Conservation (phyloP, 2,888 invertebrate genomes). For the Auanema freiburgensis region DNA sequence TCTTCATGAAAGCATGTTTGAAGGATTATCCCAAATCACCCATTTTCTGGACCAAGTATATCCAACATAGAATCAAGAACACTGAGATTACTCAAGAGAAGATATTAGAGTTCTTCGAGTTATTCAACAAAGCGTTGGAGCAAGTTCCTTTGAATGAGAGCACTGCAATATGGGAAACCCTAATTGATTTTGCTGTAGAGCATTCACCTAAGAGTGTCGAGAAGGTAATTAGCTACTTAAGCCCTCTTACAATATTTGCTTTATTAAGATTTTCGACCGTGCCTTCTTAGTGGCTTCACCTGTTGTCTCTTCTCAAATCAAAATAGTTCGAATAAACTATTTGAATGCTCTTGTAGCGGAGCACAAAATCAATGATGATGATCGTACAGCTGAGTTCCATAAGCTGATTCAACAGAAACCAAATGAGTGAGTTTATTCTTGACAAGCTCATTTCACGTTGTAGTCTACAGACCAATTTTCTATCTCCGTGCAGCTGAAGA, state of each 20-base stretch:
- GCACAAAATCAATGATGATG: not conserved
- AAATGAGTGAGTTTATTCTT: constrained; percentile 11
- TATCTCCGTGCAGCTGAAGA: not conserved
- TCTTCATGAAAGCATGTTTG: not conserved
- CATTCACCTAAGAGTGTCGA: constrained; percentile 14
- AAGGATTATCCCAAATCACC: not conserved
- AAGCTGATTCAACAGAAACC: constrained; percentile 15
- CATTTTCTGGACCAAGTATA: not conserved
- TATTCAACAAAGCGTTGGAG: not conserved
- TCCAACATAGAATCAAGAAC: not conserved
- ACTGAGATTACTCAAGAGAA: not conserved
- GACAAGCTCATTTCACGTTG: not conserved
- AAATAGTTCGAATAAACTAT: constrained; percentile 16
- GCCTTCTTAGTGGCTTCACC: constrained; percentile 10
- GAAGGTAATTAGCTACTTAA: constrained; percentile 8
- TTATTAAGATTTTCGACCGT: constrained; percentile 14
- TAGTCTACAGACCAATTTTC: not conserved
- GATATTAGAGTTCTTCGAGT: not conserved
- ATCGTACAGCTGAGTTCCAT: not conserved
- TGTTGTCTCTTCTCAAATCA: constrained; percentile 15
- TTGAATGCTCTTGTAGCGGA: constrained; percentile 14
- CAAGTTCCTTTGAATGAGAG: constrained; percentile 11
- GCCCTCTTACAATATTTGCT: not conserved
- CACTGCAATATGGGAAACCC: constrained; percentile 17
- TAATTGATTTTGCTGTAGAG: constrained; percentile 16